Evolutionary conservation across 2,888 invertebrate genomes (phyloP).

Genomic region (Criorhina ranunculi): DNA sequence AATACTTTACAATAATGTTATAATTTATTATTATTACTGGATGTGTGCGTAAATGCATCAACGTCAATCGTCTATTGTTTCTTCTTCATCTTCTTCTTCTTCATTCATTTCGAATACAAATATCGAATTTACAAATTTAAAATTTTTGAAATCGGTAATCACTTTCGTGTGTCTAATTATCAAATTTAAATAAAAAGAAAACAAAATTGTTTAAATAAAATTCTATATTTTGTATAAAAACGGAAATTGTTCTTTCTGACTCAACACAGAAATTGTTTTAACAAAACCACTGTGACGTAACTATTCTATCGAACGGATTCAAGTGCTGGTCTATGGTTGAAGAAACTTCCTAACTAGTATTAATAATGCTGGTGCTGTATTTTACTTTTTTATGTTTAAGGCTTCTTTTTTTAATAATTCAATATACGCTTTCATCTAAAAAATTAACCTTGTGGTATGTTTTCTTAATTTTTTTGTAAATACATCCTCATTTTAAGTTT

Average conservation of each 20-base stretch:
- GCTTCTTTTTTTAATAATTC: conserved; percentile 53
- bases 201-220: too few relatives aligned
- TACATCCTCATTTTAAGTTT: conserved; percentile 7
- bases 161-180: conserved; percentile 2
- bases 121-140: conserved; percentile 36
- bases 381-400: conserved; percentile 56
- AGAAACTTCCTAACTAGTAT: conserved; percentile 59
- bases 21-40: conserved; percentile 64
- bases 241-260: background rate
- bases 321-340: conserved; percentile 62
- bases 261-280: conserved; percentile 6
- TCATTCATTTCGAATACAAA: conserved; percentile 19
- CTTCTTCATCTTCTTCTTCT: conserved; percentile 10
- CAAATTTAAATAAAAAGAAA: conserved; percentile 4
- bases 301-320: conserved; percentile 45
- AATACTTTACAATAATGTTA: conserved; percentile 75
- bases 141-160: conserved; percentile 7
- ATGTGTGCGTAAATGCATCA: conserved; percentile 75
- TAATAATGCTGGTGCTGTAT: conserved; percentile 65
- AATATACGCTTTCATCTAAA: conserved; percentile 49
- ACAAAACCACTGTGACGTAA: too few relatives aligned
- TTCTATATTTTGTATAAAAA: conserved; percentile 27
- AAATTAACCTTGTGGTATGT: conserved; percentile 25
- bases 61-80: conserved; percentile 61
- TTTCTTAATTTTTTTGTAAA: conserved; percentile 29